phyloP scores from a whole-genome alignment of 2,113 vertebrate species.

The Acinonyx jubatus region DNA sequence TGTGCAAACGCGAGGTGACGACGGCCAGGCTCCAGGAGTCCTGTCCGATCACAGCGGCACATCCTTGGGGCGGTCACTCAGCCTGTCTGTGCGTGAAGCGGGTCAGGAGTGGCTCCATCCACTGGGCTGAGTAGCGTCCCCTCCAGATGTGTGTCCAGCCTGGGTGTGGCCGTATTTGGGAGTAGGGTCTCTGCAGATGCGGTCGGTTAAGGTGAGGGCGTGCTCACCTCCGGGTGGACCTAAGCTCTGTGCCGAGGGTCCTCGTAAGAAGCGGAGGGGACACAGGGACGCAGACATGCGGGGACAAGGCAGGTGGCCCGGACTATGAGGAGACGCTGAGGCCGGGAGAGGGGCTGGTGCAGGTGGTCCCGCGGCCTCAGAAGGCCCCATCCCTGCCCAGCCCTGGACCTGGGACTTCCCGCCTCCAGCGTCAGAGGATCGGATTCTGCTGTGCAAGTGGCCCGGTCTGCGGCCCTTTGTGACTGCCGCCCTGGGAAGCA shows the following conservation, averaged over 20 bases:
- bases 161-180: background rate
- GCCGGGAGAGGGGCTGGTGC: background rate
- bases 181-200: background rate
- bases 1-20: rapidly evolving
- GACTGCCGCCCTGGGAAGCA: rapidly evolving
- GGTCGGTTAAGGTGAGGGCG: no score
- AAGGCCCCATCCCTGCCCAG: rapidly evolving
- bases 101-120: rapidly evolving
- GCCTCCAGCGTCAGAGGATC: no score
- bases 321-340: background rate
- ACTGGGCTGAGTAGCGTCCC: rapidly evolving
- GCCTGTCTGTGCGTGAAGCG: rapidly evolving
- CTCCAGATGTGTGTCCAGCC: rapidly evolving
- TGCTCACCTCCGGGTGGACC: no score
- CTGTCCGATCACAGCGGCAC: no score
- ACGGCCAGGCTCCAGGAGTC: rapidly evolving
- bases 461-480: rapidly evolving
- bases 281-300: rapidly evolving
- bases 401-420: rapidly evolving
- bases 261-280: background rate
- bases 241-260: rapidly evolving
- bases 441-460: rapidly evolving
- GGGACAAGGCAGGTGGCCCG: rapidly evolving
- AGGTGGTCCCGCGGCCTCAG: rapidly evolving
- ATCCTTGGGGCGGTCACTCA: rapidly evolving